Conservation (phyloP, 1,140 invertebrate species). For the Heliothis subflexa region DNA sequence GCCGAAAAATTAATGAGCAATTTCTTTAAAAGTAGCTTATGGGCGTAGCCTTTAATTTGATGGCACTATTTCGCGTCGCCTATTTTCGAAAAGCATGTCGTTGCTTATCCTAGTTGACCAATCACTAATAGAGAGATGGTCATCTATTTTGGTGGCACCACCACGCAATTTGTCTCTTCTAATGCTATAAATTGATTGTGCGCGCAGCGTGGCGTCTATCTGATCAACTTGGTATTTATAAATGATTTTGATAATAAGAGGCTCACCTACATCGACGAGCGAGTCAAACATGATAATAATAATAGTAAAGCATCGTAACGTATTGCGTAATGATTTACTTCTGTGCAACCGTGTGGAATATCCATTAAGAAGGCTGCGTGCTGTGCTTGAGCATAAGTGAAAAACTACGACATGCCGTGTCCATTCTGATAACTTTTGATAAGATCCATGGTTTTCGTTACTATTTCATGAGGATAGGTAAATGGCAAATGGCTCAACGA, state of each 20-base stretch:
- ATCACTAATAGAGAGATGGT: slow-evolving; percentile 38
- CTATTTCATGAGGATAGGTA: no score
- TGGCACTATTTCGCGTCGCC: neutral
- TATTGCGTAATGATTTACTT: slow-evolving; percentile 37
- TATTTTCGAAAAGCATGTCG: slow-evolving; percentile 6
- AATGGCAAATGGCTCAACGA: no score
- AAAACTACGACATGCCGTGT: no score
- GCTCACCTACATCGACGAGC: slow-evolving; percentile 39
- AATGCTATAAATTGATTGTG: slow-evolving; percentile 78
- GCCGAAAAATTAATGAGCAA: slow-evolving; percentile 32
- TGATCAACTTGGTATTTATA: slow-evolving; percentile 64
- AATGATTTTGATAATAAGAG: slow-evolving; percentile 55
- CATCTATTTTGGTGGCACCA: slow-evolving; percentile 57
- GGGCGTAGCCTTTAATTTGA: slow-evolving; percentile 12
- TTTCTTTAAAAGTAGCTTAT: slow-evolving; percentile 34
- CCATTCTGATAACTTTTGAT: no score
- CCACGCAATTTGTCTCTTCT: slow-evolving; percentile 71
- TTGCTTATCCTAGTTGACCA: neutral
- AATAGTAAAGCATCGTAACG: slow-evolving; percentile 26
- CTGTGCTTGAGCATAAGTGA: slow-evolving; percentile 2
- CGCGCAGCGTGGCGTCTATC: slow-evolving; percentile 68
- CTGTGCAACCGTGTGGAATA: slow-evolving; percentile 36
- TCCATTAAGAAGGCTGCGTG: slow-evolving; percentile 9
- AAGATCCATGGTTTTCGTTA: no score
- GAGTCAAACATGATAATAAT: slow-evolving; percentile 49